Evolutionary conservation across 2,888 invertebrate genomes (phyloP), one percentile per base, ranked within the genome.

Genomic region (Agrochola macilenta): DNA sequence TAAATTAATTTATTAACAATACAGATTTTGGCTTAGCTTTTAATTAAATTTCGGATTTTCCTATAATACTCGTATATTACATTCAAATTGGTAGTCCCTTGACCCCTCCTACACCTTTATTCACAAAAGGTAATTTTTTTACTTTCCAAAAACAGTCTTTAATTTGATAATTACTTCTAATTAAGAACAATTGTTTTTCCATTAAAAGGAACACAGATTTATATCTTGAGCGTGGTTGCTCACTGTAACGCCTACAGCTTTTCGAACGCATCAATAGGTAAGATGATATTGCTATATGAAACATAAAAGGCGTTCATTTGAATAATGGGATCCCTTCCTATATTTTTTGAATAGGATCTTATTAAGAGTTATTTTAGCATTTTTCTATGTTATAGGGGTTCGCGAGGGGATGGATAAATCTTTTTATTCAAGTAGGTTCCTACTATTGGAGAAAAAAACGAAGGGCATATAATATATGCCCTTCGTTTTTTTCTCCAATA

Each of bases 291-390:
- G 85, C 87, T 85, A 78, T 87, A 68, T 74, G 71, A 66, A 88
- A 88, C 89, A 79, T 84, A 77, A 85, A 78, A 88, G 88, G 89
- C 87, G 86, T 83, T 84, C 84, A 89, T 89, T 88, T 87, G 82
- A 88, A 88, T 88, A 88, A 84, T 86, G 76, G 78, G 69, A 86
- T 79, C 74, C 76, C 66, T 82, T 71, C 75, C 70, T 77, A 86
- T 65, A 79, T 82, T 83, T 83, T 83, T 74, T 68, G 79, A 81
- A 84, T 75, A 72, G 79, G 73, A 69, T 82, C 77, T 79, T 84
- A 84, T 74, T 82, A 81, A 69, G 75, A 84, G 79, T 80, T 87
- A 85, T 87, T 82, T 84, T 80, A 79, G 80, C 84, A 76, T 81
- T 81, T 86, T 78, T 74, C 73, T 82, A 72, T 82, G 54, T 71